phyloP scores from a whole-genome alignment of 2,888 invertebrate species.

The Drosophila phalerata region DNA sequence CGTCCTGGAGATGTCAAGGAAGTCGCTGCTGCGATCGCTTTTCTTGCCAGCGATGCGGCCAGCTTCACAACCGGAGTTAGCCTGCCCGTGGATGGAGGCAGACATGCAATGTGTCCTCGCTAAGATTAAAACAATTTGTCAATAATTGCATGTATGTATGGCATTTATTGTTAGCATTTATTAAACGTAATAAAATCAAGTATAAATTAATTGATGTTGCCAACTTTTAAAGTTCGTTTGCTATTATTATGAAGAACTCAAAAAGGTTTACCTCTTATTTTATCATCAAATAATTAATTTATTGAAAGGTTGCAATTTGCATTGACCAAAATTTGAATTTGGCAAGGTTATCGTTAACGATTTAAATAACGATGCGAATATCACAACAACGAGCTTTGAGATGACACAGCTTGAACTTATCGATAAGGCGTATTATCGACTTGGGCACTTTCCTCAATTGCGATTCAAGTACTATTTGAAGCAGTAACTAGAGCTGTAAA shows the following conservation, averaged over 20 bases:
- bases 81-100: constrained; percentile 90
- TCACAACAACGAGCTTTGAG: constrained; percentile 22
- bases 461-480: no score
- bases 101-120: constrained; percentile 89
- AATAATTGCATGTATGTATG: not conserved
- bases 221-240: no score
- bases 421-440: constrained; percentile 28
- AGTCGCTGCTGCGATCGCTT: constrained; percentile 94
- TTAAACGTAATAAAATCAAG: not conserved
- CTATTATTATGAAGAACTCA: no score
- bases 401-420: not conserved
- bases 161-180: constrained; percentile 38
- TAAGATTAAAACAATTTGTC: constrained; percentile 77
- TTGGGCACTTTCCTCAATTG: not conserved
- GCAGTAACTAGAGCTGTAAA: no score
- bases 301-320: no score
- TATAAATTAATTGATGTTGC: no score
- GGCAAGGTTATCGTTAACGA: no score
- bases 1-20: constrained; percentile 93
- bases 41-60: constrained; percentile 92
- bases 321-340: no score
- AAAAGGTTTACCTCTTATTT: no score
- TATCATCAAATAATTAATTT: no score
- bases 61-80: constrained; percentile 91
- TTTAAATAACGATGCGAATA: constrained; percentile 26